A percentile compares a stretch with the other conserved stretches of the same genome.
phyloP scores from a whole-genome alignment of 2,113 vertebrate species.

The Laticauda colubrina region DNA sequence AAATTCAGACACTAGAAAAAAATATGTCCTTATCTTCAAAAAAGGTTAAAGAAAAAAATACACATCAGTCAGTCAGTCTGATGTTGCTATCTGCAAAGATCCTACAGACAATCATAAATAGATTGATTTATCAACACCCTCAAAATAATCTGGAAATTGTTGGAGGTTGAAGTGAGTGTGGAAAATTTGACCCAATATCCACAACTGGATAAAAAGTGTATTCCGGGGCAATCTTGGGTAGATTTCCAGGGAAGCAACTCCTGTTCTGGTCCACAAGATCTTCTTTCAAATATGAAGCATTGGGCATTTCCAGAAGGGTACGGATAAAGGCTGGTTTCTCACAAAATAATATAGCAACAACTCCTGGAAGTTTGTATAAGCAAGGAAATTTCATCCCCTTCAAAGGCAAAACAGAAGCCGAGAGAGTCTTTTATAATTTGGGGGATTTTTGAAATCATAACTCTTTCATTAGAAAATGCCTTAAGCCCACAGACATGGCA shows the following conservation, averaged over 20 bases:
- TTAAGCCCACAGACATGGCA: slow-evolving; percentile 59
- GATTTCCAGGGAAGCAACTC: background rate
- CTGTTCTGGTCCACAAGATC: background rate
- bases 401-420: slow-evolving; percentile 51
- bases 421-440: slow-evolving; percentile 57
- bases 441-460: slow-evolving; percentile 68
- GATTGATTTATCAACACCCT: background rate
- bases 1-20: background rate
- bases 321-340: slow-evolving; percentile 28
- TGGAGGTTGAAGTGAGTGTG: background rate
- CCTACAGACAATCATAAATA: background rate
- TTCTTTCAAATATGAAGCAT: background rate
- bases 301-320: background rate
- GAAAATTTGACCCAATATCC: background rate
- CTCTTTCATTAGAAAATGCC: slow-evolving; percentile 67
- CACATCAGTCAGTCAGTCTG: background rate
- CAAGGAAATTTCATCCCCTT: slow-evolving; percentile 41
- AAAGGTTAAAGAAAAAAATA: background rate
- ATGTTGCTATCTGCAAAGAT: background rate
- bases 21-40: background rate
- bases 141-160: background rate
- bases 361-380: slow-evolving; percentile 40
- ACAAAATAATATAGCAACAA: slow-evolving; percentile 46
- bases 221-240: background rate
- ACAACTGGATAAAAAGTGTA: background rate